Evolutionary conservation across 1,140 invertebrate species (phyloP), one percentile per base, ranked within the genome.

Genomic region (Portunus trituberculatus): DNA sequence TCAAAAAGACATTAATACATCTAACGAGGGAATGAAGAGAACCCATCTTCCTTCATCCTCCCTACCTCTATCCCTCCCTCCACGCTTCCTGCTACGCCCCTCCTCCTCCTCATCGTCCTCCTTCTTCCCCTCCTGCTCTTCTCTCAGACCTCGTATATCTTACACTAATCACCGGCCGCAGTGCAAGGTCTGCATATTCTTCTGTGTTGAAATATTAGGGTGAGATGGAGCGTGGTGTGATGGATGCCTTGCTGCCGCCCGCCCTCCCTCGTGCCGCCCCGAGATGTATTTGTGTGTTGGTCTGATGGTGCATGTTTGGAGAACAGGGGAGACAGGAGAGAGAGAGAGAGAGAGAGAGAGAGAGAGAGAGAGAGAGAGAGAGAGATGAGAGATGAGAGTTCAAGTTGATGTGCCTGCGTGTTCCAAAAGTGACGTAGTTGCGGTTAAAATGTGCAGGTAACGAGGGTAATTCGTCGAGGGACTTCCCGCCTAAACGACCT

Each of bases 21-120:
- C 67, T 76, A 76, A 76, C 67, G n/a, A 76, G 67, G n/a, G 67
- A 76, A n/a, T n/a, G 67, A 76, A 76, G n/a, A n/a, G 67, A 76
- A 76, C n/a, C 59, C 59, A 76, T 25, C 20, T 20, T 76, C 7
- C 59, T 76, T 76, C 67, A 25, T 76, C 16, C 67, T n/a, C 16
- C n/a, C 52, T 20, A n/a, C 67, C 67, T n/a, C 67, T 76, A 7
- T n/a, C 25, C 67, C 20, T 59, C 52, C 67, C 67, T 76, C 67
- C 20, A 76, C 67, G 20, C 20, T n/a, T 76, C 25, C 67, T 76
- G 20, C 25, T 25, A 3, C 25, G 6, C 16, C 67, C n/a, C 20
- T n/a, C 16, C 67, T n/a, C 8, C n/a, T 76, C 8, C 67, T 76
- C 59, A 7, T 76, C 59, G 7, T n/a, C 20, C 59, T 25, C 59